Evolutionary conservation across 2,888 invertebrate species (phyloP), one percentile per base, ranked within the genome.

Genomic region (Ennomos fuscantarius): DNA sequence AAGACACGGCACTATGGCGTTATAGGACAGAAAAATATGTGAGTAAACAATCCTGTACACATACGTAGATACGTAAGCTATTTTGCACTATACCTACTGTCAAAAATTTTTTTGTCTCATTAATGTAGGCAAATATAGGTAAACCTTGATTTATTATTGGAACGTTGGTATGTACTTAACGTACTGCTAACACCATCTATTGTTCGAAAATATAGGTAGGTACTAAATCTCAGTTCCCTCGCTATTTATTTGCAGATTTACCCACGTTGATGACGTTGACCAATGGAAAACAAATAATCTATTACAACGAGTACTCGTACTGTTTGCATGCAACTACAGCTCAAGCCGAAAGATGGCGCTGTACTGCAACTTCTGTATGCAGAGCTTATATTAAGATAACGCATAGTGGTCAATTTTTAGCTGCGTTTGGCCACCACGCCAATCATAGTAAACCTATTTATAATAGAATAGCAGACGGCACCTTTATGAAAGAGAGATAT

Each of bases 341-440:
- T 37, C n/a, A 40, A 10, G 36, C 42, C 41, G 47, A 66, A 13
- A 59, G 62, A 37, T 70, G 69, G 68, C 63, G 70, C 6, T 70
- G 66, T 34, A 71, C 65, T 2, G 49, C 54, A 13, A 68, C 65
- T n/a, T 49, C 61, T 0, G 47, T 41, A 0, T 75, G 76, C 54
- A 63, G 59, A n/a, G 66, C 74, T 0, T 70, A 65, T 40, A 59
- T 76, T 15, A 55, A 55, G 52, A 10, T 62, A 12, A 15, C 44
- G 3, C 47, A 50, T 35, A 46, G n/a, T 36, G 56, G 62, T 1
- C 46, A 55, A 2, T 13, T 65, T 32, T 32, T 62, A 3, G 60
- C 59, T 12, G 40, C 45, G 0, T 57, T 43, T 15, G 49, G 42
- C 1, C 48, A 57, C 2, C 64, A 65, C 9, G 44, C 49, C 11